These are phyloP conservation scores for Artemia sinica DNA, from an alignment of 2,888 invertebrate genomes.

Conservation along the genomic window DNA sequence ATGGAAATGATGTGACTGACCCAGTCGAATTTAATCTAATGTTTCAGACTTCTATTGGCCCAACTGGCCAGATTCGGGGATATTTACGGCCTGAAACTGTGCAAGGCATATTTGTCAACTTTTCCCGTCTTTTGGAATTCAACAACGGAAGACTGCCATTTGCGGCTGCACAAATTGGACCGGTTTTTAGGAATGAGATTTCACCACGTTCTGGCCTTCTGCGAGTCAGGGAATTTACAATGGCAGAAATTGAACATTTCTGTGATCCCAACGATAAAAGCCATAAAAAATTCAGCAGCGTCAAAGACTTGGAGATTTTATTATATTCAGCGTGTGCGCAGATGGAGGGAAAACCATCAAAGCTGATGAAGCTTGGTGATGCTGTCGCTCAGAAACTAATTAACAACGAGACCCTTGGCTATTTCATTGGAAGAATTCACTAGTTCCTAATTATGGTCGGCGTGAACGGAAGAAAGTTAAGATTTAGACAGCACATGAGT, in stretches of 20 bases:
- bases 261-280: slow-evolving; percentile 75
- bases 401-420: slow-evolving; percentile 90
- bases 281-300: slow-evolving; percentile 69
- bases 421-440: slow-evolving; percentile 91
- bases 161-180: slow-evolving; percentile 96
- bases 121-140: slow-evolving; percentile 86
- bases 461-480: slow-evolving; percentile 60
- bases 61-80: slow-evolving; percentile 75
- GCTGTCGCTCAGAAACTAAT: slow-evolving; percentile 46
- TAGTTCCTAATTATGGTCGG: slow-evolving; percentile 70
- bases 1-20: slow-evolving; percentile 82
- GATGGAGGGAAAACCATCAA: slow-evolving; percentile 84
- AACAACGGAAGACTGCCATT: slow-evolving; percentile 91
- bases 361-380: slow-evolving; percentile 57
- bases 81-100: slow-evolving; percentile 96
- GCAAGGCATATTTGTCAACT: slow-evolving; percentile 99
- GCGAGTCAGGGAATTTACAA: slow-evolving; percentile 83
- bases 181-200: slow-evolving; percentile 96
- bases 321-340: slow-evolving; percentile 91
- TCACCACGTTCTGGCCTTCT: slow-evolving; percentile 90
- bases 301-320: slow-evolving; percentile 54
- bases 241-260: slow-evolving; percentile 99
- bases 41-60: slow-evolving; percentile 92
- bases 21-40: slow-evolving; percentile 97
- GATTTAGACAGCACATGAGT: slow-evolving; percentile 94